Conservation (phyloP, 2,888 invertebrate genomes). For the Dexiosoma caninum region DNA sequence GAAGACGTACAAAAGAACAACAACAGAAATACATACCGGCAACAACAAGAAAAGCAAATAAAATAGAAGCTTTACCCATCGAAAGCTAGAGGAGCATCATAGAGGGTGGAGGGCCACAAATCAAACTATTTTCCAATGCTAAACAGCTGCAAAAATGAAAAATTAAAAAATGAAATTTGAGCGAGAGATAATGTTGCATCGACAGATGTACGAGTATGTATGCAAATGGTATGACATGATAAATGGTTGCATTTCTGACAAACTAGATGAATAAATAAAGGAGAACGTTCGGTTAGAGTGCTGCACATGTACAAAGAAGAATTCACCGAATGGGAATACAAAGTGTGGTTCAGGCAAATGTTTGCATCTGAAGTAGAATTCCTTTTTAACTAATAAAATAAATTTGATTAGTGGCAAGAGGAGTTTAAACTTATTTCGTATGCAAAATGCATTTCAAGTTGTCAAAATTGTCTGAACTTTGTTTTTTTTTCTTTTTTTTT, state of each 20-base stretch:
- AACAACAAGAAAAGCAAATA: conserved; percentile 3
- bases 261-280: conserved; percentile 48
- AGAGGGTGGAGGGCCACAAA: conserved; percentile 28
- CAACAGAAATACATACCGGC: neutral
- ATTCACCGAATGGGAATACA: neutral
- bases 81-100: neutral
- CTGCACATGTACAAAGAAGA: neutral
- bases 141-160: conserved; percentile 60
- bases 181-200: conserved; percentile 54
- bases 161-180: conserved; percentile 55
- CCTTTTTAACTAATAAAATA: conserved; percentile 25
- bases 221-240: conserved; percentile 55
- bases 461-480: neutral
- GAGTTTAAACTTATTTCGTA: neutral
- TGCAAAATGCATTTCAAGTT: conserved; percentile 8
- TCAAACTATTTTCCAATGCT: conserved; percentile 50
- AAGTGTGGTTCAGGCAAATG: neutral
- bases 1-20: conserved; percentile 1
- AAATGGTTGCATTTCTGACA: conserved; percentile 55
- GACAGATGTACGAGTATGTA: conserved; percentile 57
- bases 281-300: neutral
- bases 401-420: conserved; percentile 17
- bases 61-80: neutral
- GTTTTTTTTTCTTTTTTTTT: no score
- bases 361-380: conserved; percentile 4